phyloP scores from a whole-genome alignment of 2,797 vertebrate species.

The Notoglanidium macrostoma region DNA sequence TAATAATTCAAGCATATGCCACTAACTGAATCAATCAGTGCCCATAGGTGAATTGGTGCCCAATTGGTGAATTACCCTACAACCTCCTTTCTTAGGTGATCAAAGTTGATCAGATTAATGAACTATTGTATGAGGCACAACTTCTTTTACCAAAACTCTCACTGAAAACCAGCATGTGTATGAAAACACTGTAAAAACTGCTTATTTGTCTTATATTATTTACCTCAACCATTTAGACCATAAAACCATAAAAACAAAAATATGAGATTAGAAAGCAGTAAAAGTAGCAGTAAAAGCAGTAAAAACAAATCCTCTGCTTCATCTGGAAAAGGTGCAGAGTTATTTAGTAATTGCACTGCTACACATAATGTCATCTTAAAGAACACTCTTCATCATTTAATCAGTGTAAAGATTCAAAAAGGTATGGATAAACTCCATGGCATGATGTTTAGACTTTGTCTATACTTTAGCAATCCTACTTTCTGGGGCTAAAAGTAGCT shows the following conservation, averaged over 20 bases:
- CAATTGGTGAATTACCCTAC: neutral
- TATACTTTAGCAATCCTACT: conserved; percentile 39
- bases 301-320: neutral
- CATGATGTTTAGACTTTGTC: conserved; percentile 41
- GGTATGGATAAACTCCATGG: conserved; percentile 22
- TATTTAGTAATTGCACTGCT: conserved; percentile 18
- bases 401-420: conserved; percentile 21
- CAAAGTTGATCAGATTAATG: neutral
- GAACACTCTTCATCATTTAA: conserved; percentile 12
- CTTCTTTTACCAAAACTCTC: neutral
- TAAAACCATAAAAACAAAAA: neutral
- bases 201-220: neutral
- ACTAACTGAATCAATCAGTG: neutral
- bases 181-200: neutral
- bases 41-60: neutral
- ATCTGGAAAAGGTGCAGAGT: neutral
- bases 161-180: neutral
- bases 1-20: neutral
- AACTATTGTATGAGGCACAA: neutral
- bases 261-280: neutral
- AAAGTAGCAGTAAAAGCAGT: neutral
- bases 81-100: neutral
- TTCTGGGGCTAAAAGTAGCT: conserved; percentile 43
- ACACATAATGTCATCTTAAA: conserved; percentile 13
- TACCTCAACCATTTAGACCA: neutral